Percentiles rank a stretch among this genome's conserved stretches.
These are phyloP conservation scores for Abscondita cerata DNA, from an alignment of 2,888 invertebrate species.

Conservation along the genomic window DNA sequence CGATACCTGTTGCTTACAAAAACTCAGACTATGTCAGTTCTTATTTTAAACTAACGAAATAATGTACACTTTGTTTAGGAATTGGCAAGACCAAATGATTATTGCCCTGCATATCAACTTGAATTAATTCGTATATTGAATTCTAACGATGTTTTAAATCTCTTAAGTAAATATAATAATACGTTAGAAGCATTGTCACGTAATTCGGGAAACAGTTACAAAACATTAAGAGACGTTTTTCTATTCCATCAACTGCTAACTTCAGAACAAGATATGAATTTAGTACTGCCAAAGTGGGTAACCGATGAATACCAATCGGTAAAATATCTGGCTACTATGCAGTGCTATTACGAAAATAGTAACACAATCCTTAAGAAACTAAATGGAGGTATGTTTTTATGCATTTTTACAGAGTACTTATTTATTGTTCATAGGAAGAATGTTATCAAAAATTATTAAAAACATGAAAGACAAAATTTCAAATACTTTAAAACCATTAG, in stretches of 20 bases:
- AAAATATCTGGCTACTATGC: slow-evolving; percentile 44
- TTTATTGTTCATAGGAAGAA: slow-evolving; percentile 49
- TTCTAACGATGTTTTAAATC: slow-evolving; percentile 28
- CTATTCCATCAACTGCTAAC: slow-evolving; percentile 40
- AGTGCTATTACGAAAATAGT: slow-evolving; percentile 39
- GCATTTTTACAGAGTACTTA: too few relatives aligned
- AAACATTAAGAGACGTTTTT: slow-evolving; percentile 18
- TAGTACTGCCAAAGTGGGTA: slow-evolving; percentile 57
- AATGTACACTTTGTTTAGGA: background rate
- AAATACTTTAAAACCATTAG: slow-evolving; percentile 33
- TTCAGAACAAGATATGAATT: slow-evolving; percentile 44
- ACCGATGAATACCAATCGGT: slow-evolving; percentile 49
- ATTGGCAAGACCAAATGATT: background rate
- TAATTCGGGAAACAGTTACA: background rate
- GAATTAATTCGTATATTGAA: slow-evolving; percentile 32
- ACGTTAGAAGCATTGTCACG: slow-evolving; percentile 21
- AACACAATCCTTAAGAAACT: slow-evolving; percentile 45
- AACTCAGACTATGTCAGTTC: slow-evolving; percentile 9
- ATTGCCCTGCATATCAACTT: slow-evolving; percentile 8
- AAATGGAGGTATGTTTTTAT: slow-evolving; percentile 35
- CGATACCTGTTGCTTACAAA: slow-evolving; percentile 51
- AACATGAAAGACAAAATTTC: slow-evolving; percentile 43
- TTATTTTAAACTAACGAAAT: slow-evolving; percentile 2
- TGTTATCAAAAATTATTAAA: slow-evolving; percentile 48
- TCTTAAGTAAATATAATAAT: slow-evolving; percentile 26